These are phyloP conservation scores for Saccostrea echinata DNA, from an alignment of 1,140 invertebrate genomes.

Conservation along the genomic window DNA sequence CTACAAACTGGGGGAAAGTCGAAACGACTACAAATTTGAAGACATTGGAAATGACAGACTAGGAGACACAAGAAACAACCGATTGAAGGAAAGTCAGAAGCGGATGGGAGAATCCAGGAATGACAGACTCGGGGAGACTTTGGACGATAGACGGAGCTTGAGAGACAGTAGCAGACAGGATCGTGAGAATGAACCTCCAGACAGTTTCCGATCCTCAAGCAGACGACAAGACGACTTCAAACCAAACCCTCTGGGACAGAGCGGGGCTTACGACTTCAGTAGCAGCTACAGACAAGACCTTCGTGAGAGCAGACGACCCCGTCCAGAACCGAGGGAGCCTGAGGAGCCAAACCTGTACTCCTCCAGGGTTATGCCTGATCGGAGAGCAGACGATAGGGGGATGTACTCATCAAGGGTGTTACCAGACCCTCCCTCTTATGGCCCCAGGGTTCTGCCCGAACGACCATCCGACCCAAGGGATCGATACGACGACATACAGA, in stretches of 20 bases:
- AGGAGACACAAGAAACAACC: background rate
- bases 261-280: background rate
- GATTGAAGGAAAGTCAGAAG: background rate
- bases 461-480: background rate
- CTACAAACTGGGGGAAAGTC: background rate
- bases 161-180: background rate
- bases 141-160: background rate
- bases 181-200: background rate
- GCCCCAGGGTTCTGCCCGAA: background rate
- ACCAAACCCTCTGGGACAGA: background rate
- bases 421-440: background rate
- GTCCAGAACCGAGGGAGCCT: background rate
- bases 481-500: background rate
- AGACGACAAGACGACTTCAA: slow-evolving; percentile 3
- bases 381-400: background rate
- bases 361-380: background rate
- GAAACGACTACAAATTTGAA: background rate
- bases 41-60: background rate
- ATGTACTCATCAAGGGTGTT: background rate
- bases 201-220: background rate
- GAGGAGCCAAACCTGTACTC: background rate
- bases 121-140: background rate
- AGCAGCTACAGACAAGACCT: background rate
- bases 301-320: background rate
- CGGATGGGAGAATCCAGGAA: background rate